These are phyloP conservation scores for Eulemur coronatus DNA, from an alignment of 2,797 vertebrate genomes.

Conservation along the genomic window DNA sequence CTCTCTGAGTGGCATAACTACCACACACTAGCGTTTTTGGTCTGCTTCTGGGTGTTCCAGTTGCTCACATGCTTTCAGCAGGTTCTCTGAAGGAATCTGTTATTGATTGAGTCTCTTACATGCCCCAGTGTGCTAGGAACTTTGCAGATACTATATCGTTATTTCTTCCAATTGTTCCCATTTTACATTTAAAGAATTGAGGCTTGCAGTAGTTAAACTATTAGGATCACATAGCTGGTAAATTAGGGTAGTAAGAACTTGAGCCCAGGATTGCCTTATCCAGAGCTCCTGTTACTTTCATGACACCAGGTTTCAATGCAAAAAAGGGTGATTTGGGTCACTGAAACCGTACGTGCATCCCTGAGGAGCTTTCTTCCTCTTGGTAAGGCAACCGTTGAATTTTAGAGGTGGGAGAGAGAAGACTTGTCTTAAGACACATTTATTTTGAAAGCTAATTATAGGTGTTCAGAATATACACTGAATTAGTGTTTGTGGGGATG, in stretches of 20 bases:
- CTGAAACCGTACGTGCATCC: background rate
- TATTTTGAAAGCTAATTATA: slow-evolving; percentile 2
- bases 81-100: background rate
- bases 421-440: background rate
- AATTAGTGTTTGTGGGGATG: background rate
- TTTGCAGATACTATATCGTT: background rate
- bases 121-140: background rate
- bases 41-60: background rate
- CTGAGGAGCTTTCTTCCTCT: background rate
- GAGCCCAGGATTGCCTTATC: background rate
- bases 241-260: background rate
- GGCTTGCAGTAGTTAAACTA: background rate
- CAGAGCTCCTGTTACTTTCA: background rate
- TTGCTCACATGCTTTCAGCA: background rate
- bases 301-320: background rate
- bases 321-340: background rate
- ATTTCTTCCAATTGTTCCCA: background rate
- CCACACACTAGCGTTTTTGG: background rate
- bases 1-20: background rate
- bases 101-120: background rate
- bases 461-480: background rate
- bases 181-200: slow-evolving; percentile 9
- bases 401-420: background rate
- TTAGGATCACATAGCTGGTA: background rate
- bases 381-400: background rate